Base-by-base conservation (phyloP, 2,888 invertebrate species). In the Dilophus febrilis region DNA sequence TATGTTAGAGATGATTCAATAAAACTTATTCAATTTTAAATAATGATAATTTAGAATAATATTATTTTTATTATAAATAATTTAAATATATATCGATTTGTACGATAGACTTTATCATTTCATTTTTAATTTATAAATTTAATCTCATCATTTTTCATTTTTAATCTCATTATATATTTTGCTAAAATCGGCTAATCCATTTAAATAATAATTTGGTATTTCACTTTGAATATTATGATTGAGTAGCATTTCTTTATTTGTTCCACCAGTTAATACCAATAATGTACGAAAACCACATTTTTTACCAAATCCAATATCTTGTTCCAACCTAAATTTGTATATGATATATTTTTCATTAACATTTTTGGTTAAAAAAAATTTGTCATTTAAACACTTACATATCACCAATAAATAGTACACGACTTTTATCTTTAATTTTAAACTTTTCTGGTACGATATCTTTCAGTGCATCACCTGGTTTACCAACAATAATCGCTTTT, bases 371-470 rank as follows among this genome's bases (percentile, higher is more conserved):
- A 22, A 6, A 22, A 8, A 22, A 22, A 22, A 22, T 22, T 22
- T 22, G 22, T 22, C 22, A 22, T 31, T 6, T 8, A 33, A 36
- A n/a, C n/a, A 65, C 67, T 65, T 56, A 80, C 73, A 80, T 75
- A 56, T 90, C 90, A 30, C 90, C 90, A 51, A 88, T 74, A 66
- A 90, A 86, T 14, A 90, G 60, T 0, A 81, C 76, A 43, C 77
- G 65, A 19, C 64, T 61, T 0, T 82, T 71, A 46, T 82, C 67
- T 0, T 56, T 56, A 14, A 81, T 45, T 2, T 49, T 37, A 37
- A 51, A 64, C 2, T 45, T 49, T 4, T 55, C 45, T 0, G 53
- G 46, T 12, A 67, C 37, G 2, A 59, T 51, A 35, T 56, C 50
- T 36, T 54, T 55, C 35, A 67, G 44, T 13, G 51, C 51, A 29